A percentile compares a stretch with the other conserved stretches of the same genome.
Evolutionary conservation across 2,888 invertebrate species (phyloP).

Genomic region (Nectonema munidae): DNA sequence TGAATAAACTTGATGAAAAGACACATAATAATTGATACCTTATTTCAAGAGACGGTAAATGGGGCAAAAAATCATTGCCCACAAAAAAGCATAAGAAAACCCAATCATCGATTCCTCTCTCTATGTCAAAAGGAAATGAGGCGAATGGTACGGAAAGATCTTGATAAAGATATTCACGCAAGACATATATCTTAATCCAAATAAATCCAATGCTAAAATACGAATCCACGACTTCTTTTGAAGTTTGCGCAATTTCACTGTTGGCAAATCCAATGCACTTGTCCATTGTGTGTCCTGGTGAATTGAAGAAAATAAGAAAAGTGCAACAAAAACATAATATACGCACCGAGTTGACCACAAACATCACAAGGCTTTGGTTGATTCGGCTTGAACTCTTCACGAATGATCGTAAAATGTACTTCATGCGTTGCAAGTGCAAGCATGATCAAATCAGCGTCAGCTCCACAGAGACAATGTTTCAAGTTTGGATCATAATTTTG

Average conservation of each 20-base stretch:
- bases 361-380: slow-evolving; percentile 75
- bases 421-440: slow-evolving; percentile 78
- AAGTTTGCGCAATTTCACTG: too few species aligned
- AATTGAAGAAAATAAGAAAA: slow-evolving; percentile 27
- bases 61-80: slow-evolving; percentile 90
- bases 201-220: too few species aligned
- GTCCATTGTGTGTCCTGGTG: slow-evolving; percentile 75
- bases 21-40: slow-evolving; percentile 22
- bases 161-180: slow-evolving; percentile 60
- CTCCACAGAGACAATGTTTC: slow-evolving; percentile 79
- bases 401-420: slow-evolving; percentile 82
- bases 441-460: slow-evolving; percentile 31
- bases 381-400: slow-evolving; percentile 87
- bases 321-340: too few species aligned
- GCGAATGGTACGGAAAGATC: slow-evolving; percentile 44
- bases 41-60: slow-evolving; percentile 83
- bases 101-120: slow-evolving; percentile 75
- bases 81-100: slow-evolving; percentile 93
- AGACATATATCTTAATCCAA: slow-evolving; percentile 49
- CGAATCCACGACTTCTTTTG: too few species aligned
- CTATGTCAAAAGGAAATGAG: slow-evolving; percentile 16
- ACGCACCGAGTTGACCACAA: slow-evolving; percentile 38
- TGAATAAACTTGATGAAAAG: slow-evolving; percentile 6
- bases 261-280: slow-evolving; percentile 35
- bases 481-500: slow-evolving; percentile 90